Evolutionary conservation across 2,797 vertebrate species (phyloP).

Genomic region (Lithobates pipiens): DNA sequence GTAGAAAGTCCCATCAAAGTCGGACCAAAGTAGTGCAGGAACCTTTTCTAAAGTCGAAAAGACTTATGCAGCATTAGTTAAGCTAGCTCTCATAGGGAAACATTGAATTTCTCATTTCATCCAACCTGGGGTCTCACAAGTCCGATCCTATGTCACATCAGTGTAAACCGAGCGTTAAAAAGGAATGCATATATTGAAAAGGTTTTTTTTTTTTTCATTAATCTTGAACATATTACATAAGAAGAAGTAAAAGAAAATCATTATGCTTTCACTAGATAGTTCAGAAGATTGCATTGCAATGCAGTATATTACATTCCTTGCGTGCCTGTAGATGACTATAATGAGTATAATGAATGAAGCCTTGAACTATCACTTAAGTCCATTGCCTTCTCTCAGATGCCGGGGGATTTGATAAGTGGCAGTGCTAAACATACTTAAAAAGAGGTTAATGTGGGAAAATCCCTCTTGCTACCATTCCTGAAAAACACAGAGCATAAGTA

Average conservation of each 20-base stretch:
- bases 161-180: too few relatives aligned
- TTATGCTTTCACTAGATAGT: neutral
- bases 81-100: too few relatives aligned
- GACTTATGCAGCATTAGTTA: too few relatives aligned
- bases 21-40: too few relatives aligned
- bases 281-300: neutral
- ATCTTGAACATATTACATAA: too few relatives aligned
- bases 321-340: neutral
- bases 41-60: too few relatives aligned
- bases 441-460: conserved; percentile 66
- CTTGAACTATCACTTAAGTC: conserved; percentile 24
- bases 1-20: too few relatives aligned
- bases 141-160: too few relatives aligned
- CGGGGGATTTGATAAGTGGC: conserved; percentile 28
- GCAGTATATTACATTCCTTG: neutral
- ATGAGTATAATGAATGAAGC: neutral
- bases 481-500: conserved; percentile 65
- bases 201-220: too few relatives aligned
- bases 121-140: too few relatives aligned
- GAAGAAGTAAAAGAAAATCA: neutral
- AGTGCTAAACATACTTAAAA: conserved; percentile 21
- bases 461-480: conserved; percentile 62
- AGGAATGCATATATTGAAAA: neutral
- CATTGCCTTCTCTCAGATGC: neutral
- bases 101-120: too few relatives aligned